Conservation (phyloP, 2,888 invertebrate species). For the Parnassius smintheus region DNA sequence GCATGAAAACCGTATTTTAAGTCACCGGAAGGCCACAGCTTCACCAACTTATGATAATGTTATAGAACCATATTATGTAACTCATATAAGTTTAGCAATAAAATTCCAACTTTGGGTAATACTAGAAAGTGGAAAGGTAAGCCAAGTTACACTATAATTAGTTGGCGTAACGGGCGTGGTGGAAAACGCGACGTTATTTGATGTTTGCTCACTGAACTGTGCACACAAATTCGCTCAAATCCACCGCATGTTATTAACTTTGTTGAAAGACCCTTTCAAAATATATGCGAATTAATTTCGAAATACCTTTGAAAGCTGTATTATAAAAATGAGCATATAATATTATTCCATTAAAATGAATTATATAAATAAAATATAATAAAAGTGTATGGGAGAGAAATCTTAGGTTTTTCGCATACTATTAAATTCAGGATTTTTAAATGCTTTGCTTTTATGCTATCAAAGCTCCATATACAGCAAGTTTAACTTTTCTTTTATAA, state of each 20-base stretch:
- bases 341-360: too few relatives aligned
- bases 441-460: too few relatives aligned
- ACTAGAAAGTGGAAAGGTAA: constrained; percentile 24
- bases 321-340: constrained; percentile 4
- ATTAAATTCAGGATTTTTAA: too few relatives aligned
- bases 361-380: too few relatives aligned
- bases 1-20: neutral
- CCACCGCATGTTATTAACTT: constrained; percentile 39
- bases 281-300: constrained; percentile 9
- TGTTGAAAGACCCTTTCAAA: constrained; percentile 30
- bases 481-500: too few relatives aligned
- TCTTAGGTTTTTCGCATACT: too few relatives aligned
- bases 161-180: constrained; percentile 22
- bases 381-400: too few relatives aligned
- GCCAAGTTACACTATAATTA: constrained; percentile 27
- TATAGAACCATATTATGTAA: constrained; percentile 19
- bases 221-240: constrained; percentile 28
- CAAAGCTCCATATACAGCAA: too few relatives aligned
- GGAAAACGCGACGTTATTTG: constrained; percentile 33
- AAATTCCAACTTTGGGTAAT: constrained; percentile 20
- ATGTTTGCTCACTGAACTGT: constrained; percentile 39
- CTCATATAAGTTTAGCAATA: constrained; percentile 24
- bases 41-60: constrained; percentile 19
- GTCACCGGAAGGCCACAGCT: constrained; percentile 6
- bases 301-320: constrained; percentile 6